phyloP scores from a whole-genome alignment of 2,113 vertebrate species.

The Lethenteron camtschaticum region DNA sequence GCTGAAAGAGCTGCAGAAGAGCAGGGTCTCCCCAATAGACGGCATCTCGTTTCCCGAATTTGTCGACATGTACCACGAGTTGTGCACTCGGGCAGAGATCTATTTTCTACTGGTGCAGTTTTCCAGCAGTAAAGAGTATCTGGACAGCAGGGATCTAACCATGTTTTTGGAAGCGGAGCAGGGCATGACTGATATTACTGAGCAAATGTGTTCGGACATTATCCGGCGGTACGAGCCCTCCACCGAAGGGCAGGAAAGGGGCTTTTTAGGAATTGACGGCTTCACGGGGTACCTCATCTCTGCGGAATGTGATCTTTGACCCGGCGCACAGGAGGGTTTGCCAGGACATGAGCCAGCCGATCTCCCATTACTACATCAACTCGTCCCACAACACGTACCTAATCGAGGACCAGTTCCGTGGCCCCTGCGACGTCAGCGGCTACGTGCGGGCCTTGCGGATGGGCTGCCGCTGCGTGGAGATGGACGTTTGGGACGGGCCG shows the following conservation, averaged over 20 bases:
- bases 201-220: slow-evolving; percentile 72
- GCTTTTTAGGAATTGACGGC: slow-evolving; percentile 71
- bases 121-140: slow-evolving; percentile 79
- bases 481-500: slow-evolving; percentile 67
- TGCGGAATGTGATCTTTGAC: slow-evolving; percentile 73
- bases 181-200: slow-evolving; percentile 51
- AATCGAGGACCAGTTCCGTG: slow-evolving; percentile 68
- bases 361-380: slow-evolving; percentile 88
- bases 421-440: slow-evolving; percentile 61
- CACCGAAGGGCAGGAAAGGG: slow-evolving; percentile 45
- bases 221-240: slow-evolving; percentile 62
- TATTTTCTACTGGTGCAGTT: slow-evolving; percentile 91
- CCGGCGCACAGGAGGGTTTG: slow-evolving; percentile 61
- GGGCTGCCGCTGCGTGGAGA: slow-evolving; percentile 69
- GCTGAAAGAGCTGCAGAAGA: slow-evolving; percentile 87
- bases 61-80: slow-evolving; percentile 65
- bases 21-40: slow-evolving; percentile 18
- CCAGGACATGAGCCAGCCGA: slow-evolving; percentile 79
- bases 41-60: slow-evolving; percentile 16
- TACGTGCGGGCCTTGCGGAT: slow-evolving; percentile 58
- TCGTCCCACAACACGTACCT: slow-evolving; percentile 84
- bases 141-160: slow-evolving; percentile 75
- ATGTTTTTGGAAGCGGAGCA: slow-evolving; percentile 88
- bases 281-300: slow-evolving; percentile 77
- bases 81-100: slow-evolving; percentile 80